Conservation (phyloP, 2,888 invertebrate species). For the Brassicogethes aeneus region DNA sequence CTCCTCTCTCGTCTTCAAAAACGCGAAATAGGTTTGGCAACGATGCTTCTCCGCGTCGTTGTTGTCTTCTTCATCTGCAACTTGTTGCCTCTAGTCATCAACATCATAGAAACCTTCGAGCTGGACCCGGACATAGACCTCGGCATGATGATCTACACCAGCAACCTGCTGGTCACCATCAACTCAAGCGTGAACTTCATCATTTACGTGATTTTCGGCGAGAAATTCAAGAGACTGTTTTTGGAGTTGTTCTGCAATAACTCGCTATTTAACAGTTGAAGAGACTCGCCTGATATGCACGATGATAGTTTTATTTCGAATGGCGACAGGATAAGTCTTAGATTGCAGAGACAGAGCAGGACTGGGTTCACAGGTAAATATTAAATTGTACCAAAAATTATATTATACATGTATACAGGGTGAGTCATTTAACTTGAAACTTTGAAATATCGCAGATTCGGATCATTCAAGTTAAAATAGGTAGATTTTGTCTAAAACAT, state of each 20-base stretch:
- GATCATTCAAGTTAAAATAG: too few species aligned
- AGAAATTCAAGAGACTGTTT: conserved; percentile 88
- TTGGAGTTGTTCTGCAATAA: conserved; percentile 34
- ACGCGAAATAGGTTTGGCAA: conserved; percentile 87
- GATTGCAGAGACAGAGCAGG: conserved; percentile 50
- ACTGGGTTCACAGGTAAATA: too few species aligned
- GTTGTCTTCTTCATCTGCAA: conserved; percentile 92
- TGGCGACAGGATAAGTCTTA: conserved; percentile 64
- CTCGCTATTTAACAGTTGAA: conserved; percentile 37
- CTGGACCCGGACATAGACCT: conserved; percentile 46
- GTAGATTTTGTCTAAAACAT: too few species aligned
- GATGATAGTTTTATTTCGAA: conserved; percentile 78
- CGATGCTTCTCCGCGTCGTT: conserved; percentile 91
- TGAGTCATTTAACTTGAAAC: too few species aligned
- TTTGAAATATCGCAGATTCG: too few species aligned
- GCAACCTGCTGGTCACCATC: conserved; percentile 89
- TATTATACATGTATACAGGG: too few species aligned
- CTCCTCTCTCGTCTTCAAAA: conserved; percentile 82
- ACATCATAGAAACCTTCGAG: conserved; percentile 75
- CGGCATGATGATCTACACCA: conserved; percentile 61
- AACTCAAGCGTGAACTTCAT: conserved; percentile 97
- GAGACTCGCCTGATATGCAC: conserved; percentile 67
- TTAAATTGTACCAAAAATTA: too few species aligned
- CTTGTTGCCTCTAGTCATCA: conserved; percentile 75
- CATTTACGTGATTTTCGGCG: conserved; percentile 95